Base-by-base conservation (phyloP, 2,113 vertebrate species). In the Hymenochirus boettgeri region DNA sequence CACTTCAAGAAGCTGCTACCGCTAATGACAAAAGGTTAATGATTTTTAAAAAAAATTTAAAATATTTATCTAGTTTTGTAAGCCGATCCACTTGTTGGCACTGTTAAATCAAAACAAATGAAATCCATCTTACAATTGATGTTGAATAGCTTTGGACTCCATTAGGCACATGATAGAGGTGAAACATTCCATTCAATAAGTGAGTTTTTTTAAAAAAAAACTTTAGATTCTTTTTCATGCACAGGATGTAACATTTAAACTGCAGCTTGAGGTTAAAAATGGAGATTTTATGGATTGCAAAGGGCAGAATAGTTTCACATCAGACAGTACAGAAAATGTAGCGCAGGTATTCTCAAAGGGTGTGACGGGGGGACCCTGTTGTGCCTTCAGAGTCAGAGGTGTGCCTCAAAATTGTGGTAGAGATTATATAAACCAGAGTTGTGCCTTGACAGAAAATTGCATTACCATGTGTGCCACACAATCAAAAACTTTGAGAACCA, bases 21-120 rank as follows among this genome's bases (percentile, higher is more conserved):
- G 54, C 66, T 83, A 79, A 82, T 80, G 78, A 85, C 80, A 84
- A 84, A 82, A 84, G 80, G 82, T 78, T 85, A 85, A 84, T 83
- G 77, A 84, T 85, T 80, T 80, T 83, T 2, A 59, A 76, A 74
- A 73, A 75, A 75, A 75, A n/a, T n/a, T 74, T 77, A 73, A 79
- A 82, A 82, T 80, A 82, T 83, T 80, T 83, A 58, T 77, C 77
- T 70, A 65, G 63, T 79, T 79, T 59, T 74, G 72, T 42, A 61
- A 42, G 33, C 57, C 2, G 42, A 54, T 75, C 75, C 67, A n/a
- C 70, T 67, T 62, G 37, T 72, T 73, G 79, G 77, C 74, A 63
- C 60, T 10, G 12, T 29, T 15, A 35, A 39, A 75, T 71, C 70
- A 71, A 78, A 75, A 72, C 73, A 77, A 74, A 76, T 77, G 73